Conservation (phyloP, 1,140 invertebrate genomes). For the Cydia fagiglandana region DNA sequence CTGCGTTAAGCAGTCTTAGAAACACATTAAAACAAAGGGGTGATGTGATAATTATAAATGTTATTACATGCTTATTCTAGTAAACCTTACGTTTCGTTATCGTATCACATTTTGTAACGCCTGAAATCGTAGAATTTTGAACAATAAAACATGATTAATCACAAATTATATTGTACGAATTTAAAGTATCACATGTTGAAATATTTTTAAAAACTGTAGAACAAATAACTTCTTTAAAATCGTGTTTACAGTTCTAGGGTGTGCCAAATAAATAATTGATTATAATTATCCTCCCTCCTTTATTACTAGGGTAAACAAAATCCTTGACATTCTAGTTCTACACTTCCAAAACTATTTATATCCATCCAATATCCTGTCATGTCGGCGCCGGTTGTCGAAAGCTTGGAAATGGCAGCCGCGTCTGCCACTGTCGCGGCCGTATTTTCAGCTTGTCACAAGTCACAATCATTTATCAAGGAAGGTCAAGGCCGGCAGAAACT, state of each 20-base stretch:
- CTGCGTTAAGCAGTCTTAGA: no score
- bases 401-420: background rate
- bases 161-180: no score
- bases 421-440: background rate
- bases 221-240: no score
- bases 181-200: no score
- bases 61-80: no score
- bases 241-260: background rate
- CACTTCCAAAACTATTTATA: background rate
- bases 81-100: no score
- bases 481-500: slow-evolving; percentile 10
- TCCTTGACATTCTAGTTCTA: background rate
- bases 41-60: no score
- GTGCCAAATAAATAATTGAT: background rate
- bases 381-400: slow-evolving; percentile 2
- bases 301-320: background rate
- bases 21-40: no score
- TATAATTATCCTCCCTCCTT: background rate
- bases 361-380: background rate
- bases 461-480: background rate
- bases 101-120: no score
- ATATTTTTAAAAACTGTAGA: no score
- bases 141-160: no score
- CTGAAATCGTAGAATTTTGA: no score
- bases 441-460: slow-evolving; percentile 5